Base-by-base conservation (phyloP, 2,888 invertebrate genomes). In the Apodemia hepburni region DNA sequence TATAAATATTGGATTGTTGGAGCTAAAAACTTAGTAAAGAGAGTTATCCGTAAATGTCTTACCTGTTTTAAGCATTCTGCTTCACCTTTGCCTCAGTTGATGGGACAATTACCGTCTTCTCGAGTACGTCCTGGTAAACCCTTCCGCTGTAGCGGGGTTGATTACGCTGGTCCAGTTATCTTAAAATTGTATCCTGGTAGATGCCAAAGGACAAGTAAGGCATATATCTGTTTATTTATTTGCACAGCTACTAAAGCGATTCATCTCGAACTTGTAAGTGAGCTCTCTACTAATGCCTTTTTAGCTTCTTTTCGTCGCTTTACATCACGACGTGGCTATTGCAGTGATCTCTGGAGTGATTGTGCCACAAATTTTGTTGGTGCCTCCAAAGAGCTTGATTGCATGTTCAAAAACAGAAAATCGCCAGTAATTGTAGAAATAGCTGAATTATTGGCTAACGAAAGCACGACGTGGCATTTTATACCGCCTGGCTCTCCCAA, bases 311-410 rank as follows among this genome's bases (percentile, higher is more conserved):
- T 58, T 35, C 35, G 58, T 5, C 35, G 58, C 7, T 58, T 58
- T 58, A 35, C 17, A 3, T 35, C 58, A 18, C 17, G 58, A 35
- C 58, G 35, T 11, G 58, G 58, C 15, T 12, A 58, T 58, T 58
- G 58, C 17, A 58, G 58, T 35, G 58, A 58, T 33, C 35, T 33
- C 35, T 58, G 58, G 58, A 58, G 58, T 17, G 58, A 58, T 35
- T 61, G 49, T 61, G 61, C 57, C 35, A 47, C 49, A 33, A 58
- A 58, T 58, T 58, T 58, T 27, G 17, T 35, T 17, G 35, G 58
- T 7, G 58, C 35, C 33, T 58, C 58, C 2, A 58, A n/a, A 15
- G 35, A 58, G 12, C n/a, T 58, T 4, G 58, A 58, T n/a, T 17
- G n/a, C 7, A 58, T 58, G 58, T 58, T 58, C 8, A 58, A 58